Base-by-base conservation (phyloP, 2,888 invertebrate species). In the Zele albiditarsus region DNA sequence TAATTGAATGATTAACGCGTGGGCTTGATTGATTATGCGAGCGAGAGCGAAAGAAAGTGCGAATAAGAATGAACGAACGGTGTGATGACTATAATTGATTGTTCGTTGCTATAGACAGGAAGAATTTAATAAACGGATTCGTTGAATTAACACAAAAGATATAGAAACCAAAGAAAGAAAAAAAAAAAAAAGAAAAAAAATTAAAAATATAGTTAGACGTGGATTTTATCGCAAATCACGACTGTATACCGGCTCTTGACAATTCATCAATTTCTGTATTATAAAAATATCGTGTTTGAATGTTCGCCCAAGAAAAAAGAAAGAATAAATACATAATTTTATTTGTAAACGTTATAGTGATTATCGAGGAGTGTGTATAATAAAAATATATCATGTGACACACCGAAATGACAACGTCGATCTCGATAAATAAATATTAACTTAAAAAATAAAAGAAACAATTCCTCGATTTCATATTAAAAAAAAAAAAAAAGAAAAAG, bases 1-100 rank as follows among this genome's bases (percentile, higher is more conserved):
- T 75, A 66, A 77, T 74, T 68, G 63, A 62, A 74, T 74, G 57
- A 75, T 75, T 74, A 62, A 76, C 62, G 68, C 74, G 73, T 76
- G 73, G 62, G 65, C 49, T 42, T 77, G 16, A 49, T 76, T 67
- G 63, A 77, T 68, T 75, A 65, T 42, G 58, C 58, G 66, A 38
- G 58, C 57, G 71, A 66, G 20, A 28, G 53, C 60, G 69, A 60
- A 23, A 49, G 10, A 49, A 46, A 60, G 31, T 28, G 66, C 28
- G 49, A 53, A 46, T 38, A 62, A 57, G 33, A 49, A 71, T 72
- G 31, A 33, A 68, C 49, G 68, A 57, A 65, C 68, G 16, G n/a
- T 46, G 33, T 58, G 38, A 53, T 31, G 20, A 53, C 20, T 53
- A 38, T 53, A 49, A 53, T 49, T 49, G 28, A 46, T 46, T 25